These are phyloP conservation scores for Brachypterus glaber DNA, from an alignment of 2,888 invertebrate genomes.

Conservation along the genomic window DNA sequence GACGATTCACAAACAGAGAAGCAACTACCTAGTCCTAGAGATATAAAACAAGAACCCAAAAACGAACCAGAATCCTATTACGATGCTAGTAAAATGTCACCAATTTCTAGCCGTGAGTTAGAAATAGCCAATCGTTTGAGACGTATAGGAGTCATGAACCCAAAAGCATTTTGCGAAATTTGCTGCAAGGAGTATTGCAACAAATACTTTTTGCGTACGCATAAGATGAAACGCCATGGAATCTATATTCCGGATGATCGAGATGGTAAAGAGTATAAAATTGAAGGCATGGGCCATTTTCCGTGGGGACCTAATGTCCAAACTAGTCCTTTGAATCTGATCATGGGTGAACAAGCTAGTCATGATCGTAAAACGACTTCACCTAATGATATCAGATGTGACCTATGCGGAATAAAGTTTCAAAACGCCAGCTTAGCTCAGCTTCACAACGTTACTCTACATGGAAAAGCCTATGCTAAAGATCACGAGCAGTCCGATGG, in stretches of 20 bases:
- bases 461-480: slow-evolving; percentile 29
- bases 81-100: slow-evolving; percentile 35
- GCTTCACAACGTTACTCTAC: slow-evolving; percentile 38
- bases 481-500: slow-evolving; percentile 28
- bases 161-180: slow-evolving; percentile 87
- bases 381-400: slow-evolving; percentile 44
- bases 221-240: slow-evolving; percentile 89
- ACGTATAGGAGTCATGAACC: slow-evolving; percentile 70
- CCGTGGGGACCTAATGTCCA: slow-evolving; percentile 42
- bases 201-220: slow-evolving; percentile 84
- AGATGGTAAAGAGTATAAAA: slow-evolving; percentile 35
- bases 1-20: slow-evolving; percentile 21
- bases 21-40: slow-evolving; percentile 34
- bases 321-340: slow-evolving; percentile 69
- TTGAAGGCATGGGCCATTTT: slow-evolving; percentile 36
- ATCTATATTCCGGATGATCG: slow-evolving; percentile 57
- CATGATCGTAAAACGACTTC: slow-evolving; percentile 43
- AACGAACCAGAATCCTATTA: slow-evolving; percentile 34
- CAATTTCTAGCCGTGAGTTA: slow-evolving; percentile 49
- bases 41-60: slow-evolving; percentile 36
- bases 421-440: slow-evolving; percentile 42
- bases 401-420: slow-evolving; percentile 44
- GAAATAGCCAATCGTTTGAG: slow-evolving; percentile 67
- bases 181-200: slow-evolving; percentile 91
- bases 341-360: slow-evolving; percentile 57